Evolutionary conservation across 2,888 invertebrate species (phyloP).

Genomic region (Drosophila mimetica): DNA sequence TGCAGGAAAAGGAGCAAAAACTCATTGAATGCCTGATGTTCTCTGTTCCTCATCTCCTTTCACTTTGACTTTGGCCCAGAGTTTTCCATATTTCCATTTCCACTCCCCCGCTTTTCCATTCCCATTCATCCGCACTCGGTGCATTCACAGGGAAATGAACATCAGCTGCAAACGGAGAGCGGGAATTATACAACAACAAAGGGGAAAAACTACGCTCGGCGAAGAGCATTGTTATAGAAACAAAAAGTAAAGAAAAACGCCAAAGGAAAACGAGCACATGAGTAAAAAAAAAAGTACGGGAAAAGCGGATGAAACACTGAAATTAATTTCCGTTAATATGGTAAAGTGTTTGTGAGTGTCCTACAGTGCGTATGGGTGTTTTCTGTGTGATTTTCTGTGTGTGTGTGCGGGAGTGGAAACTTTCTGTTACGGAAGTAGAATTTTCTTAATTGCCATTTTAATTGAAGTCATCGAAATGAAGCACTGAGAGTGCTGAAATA

Average conservation of each 20-base stretch:
- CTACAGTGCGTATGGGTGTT: constrained; percentile 27
- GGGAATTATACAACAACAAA: constrained; percentile 60
- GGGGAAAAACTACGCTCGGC: constrained; percentile 31
- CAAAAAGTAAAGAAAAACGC: constrained; percentile 31
- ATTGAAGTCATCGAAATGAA: constrained; percentile 54
- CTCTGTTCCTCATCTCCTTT: constrained; percentile 31
- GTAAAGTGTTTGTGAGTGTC: constrained; percentile 17
- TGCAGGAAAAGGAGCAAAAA: constrained; percentile 29
- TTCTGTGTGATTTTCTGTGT: constrained; percentile 3
- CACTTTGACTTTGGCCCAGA: constrained; percentile 52
- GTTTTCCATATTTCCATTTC: constrained; percentile 43
- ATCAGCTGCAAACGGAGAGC: constrained; percentile 54
- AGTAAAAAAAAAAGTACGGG: constrained; percentile 7
- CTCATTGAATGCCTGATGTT: constrained; percentile 46
- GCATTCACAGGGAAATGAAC: constrained; percentile 72
- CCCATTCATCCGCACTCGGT: constrained; percentile 48
- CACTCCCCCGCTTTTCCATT: constrained; percentile 46
- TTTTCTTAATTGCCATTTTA: constrained; percentile 72
- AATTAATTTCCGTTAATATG: constrained; percentile 74
- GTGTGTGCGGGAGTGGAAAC: constrained; percentile 20
- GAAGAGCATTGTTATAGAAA: constrained; percentile 46
- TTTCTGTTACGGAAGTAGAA: constrained; percentile 60
- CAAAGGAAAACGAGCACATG: constrained; percentile 31
- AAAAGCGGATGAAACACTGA: constrained; percentile 52
- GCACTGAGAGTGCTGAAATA: constrained; percentile 9